Conservation (phyloP, 2,797 vertebrate species). For the Sternotherus odoratus region DNA sequence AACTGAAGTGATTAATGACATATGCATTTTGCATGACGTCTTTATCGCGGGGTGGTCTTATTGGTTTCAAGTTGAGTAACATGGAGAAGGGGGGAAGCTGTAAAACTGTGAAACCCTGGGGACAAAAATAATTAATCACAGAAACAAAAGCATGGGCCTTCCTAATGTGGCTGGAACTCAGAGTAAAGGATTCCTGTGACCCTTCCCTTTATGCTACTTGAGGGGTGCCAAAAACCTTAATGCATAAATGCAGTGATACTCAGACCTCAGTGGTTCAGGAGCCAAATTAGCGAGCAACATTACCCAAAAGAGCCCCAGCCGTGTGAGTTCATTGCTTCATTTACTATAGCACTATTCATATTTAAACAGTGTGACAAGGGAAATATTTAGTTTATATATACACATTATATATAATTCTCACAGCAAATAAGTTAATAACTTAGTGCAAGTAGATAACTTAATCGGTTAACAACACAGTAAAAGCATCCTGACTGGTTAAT, state of each 20-base stretch:
- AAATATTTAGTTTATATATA: too few species aligned
- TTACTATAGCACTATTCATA: too few species aligned
- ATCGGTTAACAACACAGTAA: too few species aligned
- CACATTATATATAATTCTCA: too few species aligned
- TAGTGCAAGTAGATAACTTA: too few species aligned
- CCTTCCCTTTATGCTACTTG: not conserved
- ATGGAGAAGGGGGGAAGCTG: not conserved
- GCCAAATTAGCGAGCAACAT: too few species aligned
- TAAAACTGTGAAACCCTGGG: constrained; percentile 20
- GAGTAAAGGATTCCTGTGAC: not conserved
- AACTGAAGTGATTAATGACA: constrained; percentile 77
- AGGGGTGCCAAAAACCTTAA: rapidly evolving
- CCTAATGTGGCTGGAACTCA: not conserved
- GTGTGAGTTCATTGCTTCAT: too few species aligned
- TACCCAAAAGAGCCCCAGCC: too few species aligned
- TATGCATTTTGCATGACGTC: constrained; percentile 45
- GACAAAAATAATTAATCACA: not conserved
- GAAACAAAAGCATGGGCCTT: constrained; percentile 32
- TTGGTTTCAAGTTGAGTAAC: constrained; percentile 55
- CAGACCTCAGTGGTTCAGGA: too few species aligned
- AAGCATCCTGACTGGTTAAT: too few species aligned
- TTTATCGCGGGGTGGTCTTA: constrained; percentile 73
- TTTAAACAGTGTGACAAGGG: too few species aligned
- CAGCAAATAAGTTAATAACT: too few species aligned
- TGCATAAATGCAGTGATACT: not conserved